Evolutionary conservation across 2,888 invertebrate genomes (phyloP).

Genomic region (Chloromyia formosa): DNA sequence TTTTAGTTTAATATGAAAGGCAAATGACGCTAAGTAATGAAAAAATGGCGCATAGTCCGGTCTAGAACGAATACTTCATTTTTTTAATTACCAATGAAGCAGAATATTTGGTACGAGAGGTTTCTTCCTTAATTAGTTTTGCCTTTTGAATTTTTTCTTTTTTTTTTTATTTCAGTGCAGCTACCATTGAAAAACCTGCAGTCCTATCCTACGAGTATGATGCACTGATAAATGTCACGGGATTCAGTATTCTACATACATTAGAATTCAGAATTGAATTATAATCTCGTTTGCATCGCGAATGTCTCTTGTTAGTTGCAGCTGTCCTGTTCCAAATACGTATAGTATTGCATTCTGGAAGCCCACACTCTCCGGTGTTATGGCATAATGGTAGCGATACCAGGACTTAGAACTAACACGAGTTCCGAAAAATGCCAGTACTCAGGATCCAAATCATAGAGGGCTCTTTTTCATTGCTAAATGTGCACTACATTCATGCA

Average conservation of each 20-base stretch:
- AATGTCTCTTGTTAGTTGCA: not conserved
- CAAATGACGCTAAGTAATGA: too few species aligned
- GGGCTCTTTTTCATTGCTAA: not conserved
- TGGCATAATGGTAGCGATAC: not conserved
- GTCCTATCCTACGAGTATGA: not conserved
- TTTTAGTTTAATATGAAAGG: too few species aligned
- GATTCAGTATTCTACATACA: not conserved
- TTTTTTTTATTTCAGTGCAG: too few species aligned
- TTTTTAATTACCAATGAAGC: not conserved
- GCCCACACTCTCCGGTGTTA: not conserved
- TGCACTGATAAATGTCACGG: not conserved
- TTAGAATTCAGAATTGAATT: conserved; percentile 31
- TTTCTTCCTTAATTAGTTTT: conserved; percentile 3
- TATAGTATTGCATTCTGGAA: not conserved
- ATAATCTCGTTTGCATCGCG: conserved; percentile 22
- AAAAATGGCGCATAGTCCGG: too few species aligned
- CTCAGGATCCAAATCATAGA: not conserved
- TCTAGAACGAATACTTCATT: too few species aligned
- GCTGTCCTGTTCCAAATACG: not conserved
- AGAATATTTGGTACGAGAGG: not conserved
- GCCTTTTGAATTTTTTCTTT: not conserved
- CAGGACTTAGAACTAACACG: not conserved
- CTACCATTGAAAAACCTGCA: not conserved
- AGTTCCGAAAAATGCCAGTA: not conserved
- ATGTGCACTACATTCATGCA: not conserved